phyloP scores from a whole-genome alignment of 2,113 vertebrate genomes.

The Rattus rattus region DNA sequence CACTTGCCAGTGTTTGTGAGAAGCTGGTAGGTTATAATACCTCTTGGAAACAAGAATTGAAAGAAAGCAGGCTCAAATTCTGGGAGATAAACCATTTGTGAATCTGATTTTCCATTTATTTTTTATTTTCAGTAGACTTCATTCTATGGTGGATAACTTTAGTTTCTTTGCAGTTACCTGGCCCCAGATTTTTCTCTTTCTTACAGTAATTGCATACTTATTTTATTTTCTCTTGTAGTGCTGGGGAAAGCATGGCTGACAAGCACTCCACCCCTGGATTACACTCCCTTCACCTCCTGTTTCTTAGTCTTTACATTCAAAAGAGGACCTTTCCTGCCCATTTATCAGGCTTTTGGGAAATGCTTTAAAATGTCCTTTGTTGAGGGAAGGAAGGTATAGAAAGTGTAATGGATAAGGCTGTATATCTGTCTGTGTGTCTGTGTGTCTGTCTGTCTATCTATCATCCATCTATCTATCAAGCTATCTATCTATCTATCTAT shows the following conservation, averaged over 20 bases:
- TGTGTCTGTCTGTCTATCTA: no score
- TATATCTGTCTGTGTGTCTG: rapidly evolving
- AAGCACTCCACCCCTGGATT: neutral
- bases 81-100: neutral
- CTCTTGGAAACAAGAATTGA: constrained; percentile 18
- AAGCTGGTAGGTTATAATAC: constrained; percentile 9
- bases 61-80: constrained; percentile 50
- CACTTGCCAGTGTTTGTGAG: constrained; percentile 24
- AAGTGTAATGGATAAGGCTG: neutral
- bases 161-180: constrained; percentile 10
- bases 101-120: neutral
- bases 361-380: constrained; percentile 25
- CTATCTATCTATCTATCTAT: no score
- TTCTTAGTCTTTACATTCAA: constrained; percentile 45
- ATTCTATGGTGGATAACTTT: constrained; percentile 19
- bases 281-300: neutral
- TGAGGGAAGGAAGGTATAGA: neutral
- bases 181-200: neutral
- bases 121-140: constrained; percentile 24
- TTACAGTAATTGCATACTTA: constrained; percentile 5
- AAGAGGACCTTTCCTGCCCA: neutral
- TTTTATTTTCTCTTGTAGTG: neutral
- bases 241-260: neutral
- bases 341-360: constrained; percentile 49
- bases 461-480: no score